Base-by-base conservation (phyloP, 1,140 invertebrate genomes). In the Mylabris phalerata region DNA sequence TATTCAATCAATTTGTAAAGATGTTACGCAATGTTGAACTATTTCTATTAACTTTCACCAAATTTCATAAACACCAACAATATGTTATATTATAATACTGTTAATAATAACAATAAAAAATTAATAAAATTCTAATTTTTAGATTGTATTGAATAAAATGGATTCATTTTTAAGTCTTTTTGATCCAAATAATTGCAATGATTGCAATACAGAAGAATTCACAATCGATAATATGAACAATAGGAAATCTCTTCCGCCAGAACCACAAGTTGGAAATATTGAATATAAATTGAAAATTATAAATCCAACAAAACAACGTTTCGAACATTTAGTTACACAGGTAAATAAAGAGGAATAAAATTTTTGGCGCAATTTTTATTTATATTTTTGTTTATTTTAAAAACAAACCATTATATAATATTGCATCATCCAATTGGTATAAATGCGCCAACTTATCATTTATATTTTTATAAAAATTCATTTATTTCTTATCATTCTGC, bases 241-340 rank as follows among this genome's bases (percentile, higher is more conserved):
- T 54, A 51, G 65, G 49, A 64, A 62, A 13, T 68, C 75, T 56
- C 73, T 97, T 32, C 93, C 94, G 0, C 93, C 93, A 0, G 93
- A 96, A 72, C 90, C 90, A 0, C 85, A 93, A 67, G 81, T 91
- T 55, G 93, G 93, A 5, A 95, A 95, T 75, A 84, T 95, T 32
- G 93, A 96, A 75, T 96, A 96, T 72, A 96, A 96, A 76, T 73
- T 96, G 46, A 95, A 95, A 71, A 75, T 93, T 52, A 84, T 93
- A 3, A 89, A 86, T 75, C 88, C 90, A 1, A 89, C 89, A 7
- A 86, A 85, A 74, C 84, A 89, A 65, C 78, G 90, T 47, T 93
- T 95, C 71, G 88, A 94, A 74, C 90, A 93, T 74, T 75, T 95
- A 27, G 90, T 94, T 1, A 93, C 92, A 0, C 92, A 95, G 80